Evolutionary conservation across 2,888 invertebrate species (phyloP), one percentile per base, ranked within the genome.

Genomic region (Polia nebulosa): DNA sequence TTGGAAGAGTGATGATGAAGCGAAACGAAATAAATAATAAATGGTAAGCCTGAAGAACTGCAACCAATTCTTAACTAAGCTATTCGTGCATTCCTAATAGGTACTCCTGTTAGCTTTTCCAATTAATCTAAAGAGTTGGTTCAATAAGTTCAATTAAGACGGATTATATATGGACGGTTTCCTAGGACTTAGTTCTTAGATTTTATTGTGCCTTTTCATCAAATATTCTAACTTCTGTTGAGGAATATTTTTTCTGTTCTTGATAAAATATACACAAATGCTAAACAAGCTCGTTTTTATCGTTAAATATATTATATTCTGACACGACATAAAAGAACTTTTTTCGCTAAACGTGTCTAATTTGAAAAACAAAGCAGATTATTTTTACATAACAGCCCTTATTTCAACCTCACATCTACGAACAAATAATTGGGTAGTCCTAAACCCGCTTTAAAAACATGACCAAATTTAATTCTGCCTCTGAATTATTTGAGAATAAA

Each of bases 401-500:
- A 63, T 65, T 59, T 51, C 29, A 49, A 51, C 55, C 47, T 58
- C 58, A 69, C 47, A 60, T 65, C 20, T 17, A 73, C 76, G 56
- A 70, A 80, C 60, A 82, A 84, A 83, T 86, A 83, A 85, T 84
- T 81, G 77, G 76, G 77, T 63, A 72, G 69, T 34, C 60, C 76
- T 58, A 81, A 81, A 71, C 59, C 81, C 52, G 80, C 68, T 82
- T 80, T 79, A 78, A 83, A 85, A 85, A 85, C 82, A 80, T 71
- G 62, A 78, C 76, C 64, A 82, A 87, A 88, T 89, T 87, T 87
- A 88, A 88, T 86, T 84, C 80, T 63, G 80, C 69, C 79, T 73
- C 83, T 80, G 84, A 85, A 89, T 90, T 91, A 91, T 92, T 92
- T 89, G 88, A 87, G 89, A 92, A 90, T 91, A 92, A 91, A 92